Base-by-base conservation (phyloP, 2,888 invertebrate species). In the Thysanoteuthis rhombus region DNA sequence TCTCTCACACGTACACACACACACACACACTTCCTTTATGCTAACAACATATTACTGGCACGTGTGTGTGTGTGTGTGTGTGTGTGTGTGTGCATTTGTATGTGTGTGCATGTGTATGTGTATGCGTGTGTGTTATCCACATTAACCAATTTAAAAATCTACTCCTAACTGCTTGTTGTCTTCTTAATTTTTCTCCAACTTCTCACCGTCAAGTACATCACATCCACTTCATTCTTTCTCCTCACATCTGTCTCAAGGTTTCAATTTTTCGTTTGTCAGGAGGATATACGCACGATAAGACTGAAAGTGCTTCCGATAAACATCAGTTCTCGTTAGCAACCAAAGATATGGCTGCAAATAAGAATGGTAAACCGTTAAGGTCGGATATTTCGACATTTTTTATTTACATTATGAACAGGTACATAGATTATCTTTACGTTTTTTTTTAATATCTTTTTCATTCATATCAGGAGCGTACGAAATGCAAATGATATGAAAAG, bases 391-490 rank as follows among this genome's bases (percentile, higher is more conserved):
- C 32, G n/a, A n/a, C 32, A 42, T 10, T 10, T 75, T n/a, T 75
- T 32, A n/a, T 10, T 10, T 8, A 75, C n/a, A 32, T 0, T 19
- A 19, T n/a, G 2, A n/a, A n/a, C 32, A 0, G 2, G n/a, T 19
- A n/a, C 19, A 10, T 22, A 25, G 22, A 25, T 4, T 52, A 25
- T 16, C 28, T 28, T 28, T 52, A 52, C 28, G n/a, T n/a, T n/a
- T 22, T 52, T 52, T 1, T 52, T 52, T 22, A 6, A 22, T 42
- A 42, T 42, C 42, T 6, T 16, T 42, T 42, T 42, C 42, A 12
- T 42, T 42, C 42, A 42, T 42, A 42, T 42, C 42, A 42, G 0
- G 8, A 16, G 16, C 42, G 42, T 12, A 1, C 42, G 42, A 42
- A 42, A 42, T 12, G 42, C 42, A 42, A 42, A 42, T 6, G 42